Evolutionary conservation across 2,888 invertebrate species (phyloP), one percentile per base, ranked within the genome.

Genomic region (Physocephala rufipes): DNA sequence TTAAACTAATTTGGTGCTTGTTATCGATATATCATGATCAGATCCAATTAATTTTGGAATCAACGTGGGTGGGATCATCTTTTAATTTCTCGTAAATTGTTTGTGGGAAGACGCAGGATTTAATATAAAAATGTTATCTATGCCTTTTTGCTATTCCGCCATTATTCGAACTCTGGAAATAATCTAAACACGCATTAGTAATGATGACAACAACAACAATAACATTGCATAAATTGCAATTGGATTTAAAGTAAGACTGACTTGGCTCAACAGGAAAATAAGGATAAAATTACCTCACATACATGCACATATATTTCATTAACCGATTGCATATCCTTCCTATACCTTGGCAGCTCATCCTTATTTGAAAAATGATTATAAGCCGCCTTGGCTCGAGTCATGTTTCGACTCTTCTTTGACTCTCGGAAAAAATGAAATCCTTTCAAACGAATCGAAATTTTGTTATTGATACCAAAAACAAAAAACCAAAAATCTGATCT

Each of bases 321-420:
- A 9, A 12, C 24, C n/a, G n/a, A n/a, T n/a, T n/a, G n/a, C n/a
- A n/a, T n/a, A n/a, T n/a, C n/a, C n/a, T n/a, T n/a, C n/a, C n/a
- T n/a, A n/a, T n/a, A n/a, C n/a, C 24, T 62, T 62, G 2, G 13
- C 12, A 9, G 5, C 36, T 62, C 21, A 66, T 66, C 66, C 66
- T 53, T 36, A 28, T 26, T 58, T 67, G 71, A 69, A 71, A 74
- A 71, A 73, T 75, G 74, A 73, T 63, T 66, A 74, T 82, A 82
- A 82, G 81, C 82, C 74, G 80, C 81, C 80, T 81, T 82, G 82
- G 82, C 82, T 82, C 82, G 82, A 82, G 81, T 77, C 79, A 73
- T 64, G 66, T 9, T 36, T 36, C 36, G 36, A 36, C 36, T 67
- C 67, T 21, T n/a, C 59, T n/a, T n/a, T n/a, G 45, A 28, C 45